Base-by-base conservation (phyloP, 2,888 invertebrate species). In the Encarsia formosa region DNA sequence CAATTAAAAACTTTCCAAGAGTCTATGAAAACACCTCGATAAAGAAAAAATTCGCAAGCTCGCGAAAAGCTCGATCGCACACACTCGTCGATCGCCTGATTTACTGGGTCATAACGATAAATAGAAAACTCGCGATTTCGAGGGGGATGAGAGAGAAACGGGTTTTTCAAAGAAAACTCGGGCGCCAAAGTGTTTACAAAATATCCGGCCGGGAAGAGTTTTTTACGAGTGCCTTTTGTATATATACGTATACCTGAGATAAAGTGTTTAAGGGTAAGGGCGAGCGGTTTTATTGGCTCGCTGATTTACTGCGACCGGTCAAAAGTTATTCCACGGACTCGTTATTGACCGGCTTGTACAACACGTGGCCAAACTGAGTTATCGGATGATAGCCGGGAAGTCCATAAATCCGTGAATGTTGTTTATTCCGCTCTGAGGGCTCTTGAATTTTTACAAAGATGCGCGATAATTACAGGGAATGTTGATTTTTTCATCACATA, bases 201-300 rank as follows among this genome's bases (percentile, higher is more conserved):
- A 52, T 38, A 24, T 23, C 29, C 42, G 37, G 19, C n/a, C n/a
- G 16, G 11, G 19, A 5, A 18, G 18, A 16, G 15, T 18, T 37
- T 37, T 19, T 19, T 19, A 4, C 26, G 26, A 11, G 26, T 26
- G 26, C 26, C 26, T 8, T 26, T 6, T 26, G 26, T 26, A 11
- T 26, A 11, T 35, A 4, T 38, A 11, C 60, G 64, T 61, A 56
- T 60, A 58, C 57, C 44, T 41, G 56, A 63, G 63, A 65, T 60
- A 63, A 65, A 65, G 63, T 58, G 59, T 59, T 59, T n/a, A n/a
- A n/a, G n/a, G n/a, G n/a, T n/a, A n/a, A n/a, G n/a, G n/a, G n/a
- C n/a, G n/a, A 60, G 41, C 61, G 56, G 52, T 59, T 62, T 63
- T 63, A 64, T 64, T 57, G 60, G 62, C 57, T 52, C 47, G 45